Percentiles rank a stretch among this genome's conserved stretches.
Conservation (phyloP, 2,888 invertebrate species). For the Drosophila mimetica region DNA sequence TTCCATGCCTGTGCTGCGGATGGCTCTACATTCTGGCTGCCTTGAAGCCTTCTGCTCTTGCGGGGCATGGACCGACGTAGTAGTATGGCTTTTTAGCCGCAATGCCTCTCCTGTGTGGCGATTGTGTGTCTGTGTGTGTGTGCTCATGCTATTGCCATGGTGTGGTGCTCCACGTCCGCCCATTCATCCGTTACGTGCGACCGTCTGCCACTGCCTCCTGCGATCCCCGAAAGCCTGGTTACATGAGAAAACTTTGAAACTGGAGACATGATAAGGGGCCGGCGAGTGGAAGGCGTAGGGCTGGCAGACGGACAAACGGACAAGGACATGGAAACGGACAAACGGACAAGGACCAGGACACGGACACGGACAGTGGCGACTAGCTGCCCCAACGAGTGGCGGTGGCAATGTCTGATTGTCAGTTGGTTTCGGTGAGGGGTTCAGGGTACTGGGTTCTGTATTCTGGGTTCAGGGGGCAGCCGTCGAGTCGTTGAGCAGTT, state of each 20-base stretch:
- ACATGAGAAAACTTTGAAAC: conserved; percentile 80
- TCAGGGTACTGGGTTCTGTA: background rate
- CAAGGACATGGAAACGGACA: conserved; percentile 27
- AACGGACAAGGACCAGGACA: conserved; percentile 44
- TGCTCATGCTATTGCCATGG: conserved; percentile 49
- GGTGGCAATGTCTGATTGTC: conserved; percentile 77
- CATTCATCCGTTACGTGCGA: conserved; percentile 68
- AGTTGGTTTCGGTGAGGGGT: conserved; percentile 60
- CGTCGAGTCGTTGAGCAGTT: conserved; percentile 31
- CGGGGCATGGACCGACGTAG: conserved; percentile 28
- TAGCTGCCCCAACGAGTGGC: conserved; percentile 63
- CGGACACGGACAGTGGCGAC: conserved; percentile 58
- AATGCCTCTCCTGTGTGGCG: conserved; percentile 57
- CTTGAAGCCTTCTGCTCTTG: conserved; percentile 66
- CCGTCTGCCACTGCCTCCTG: conserved; percentile 35
- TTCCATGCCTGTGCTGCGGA: conserved; percentile 60
- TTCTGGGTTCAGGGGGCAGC: background rate
- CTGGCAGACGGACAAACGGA: conserved; percentile 5
- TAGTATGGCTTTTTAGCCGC: conserved; percentile 73
- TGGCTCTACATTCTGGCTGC: conserved; percentile 51
- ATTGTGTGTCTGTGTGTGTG: conserved; percentile 15
- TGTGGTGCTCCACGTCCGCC: conserved; percentile 66
- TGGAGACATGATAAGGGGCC: conserved; percentile 76
- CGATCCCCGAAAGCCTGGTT: conserved; percentile 51
- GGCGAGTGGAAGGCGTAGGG: conserved; percentile 47